Evolutionary conservation across 2,797 vertebrate genomes (phyloP).

Genomic region (Argentina silus): DNA sequence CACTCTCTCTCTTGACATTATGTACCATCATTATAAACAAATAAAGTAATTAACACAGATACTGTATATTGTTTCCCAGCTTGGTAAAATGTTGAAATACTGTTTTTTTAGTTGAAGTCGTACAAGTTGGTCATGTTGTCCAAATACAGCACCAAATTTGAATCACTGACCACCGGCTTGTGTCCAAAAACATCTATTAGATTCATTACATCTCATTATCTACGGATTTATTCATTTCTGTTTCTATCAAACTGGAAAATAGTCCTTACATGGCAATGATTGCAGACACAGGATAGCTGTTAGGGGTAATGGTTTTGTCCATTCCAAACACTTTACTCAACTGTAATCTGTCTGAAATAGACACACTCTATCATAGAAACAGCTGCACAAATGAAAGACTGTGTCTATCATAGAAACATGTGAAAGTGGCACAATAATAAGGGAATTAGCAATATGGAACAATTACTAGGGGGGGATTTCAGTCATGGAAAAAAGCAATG

Average conservation of each 20-base stretch:
- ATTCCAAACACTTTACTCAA: not conserved
- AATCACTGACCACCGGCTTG: too few species aligned
- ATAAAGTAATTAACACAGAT: not conserved
- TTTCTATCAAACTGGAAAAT: conserved; percentile 1
- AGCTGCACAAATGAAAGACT: not conserved
- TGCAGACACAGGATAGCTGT: too few species aligned
- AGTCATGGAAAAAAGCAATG: conserved; percentile 3
- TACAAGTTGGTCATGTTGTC: too few species aligned
- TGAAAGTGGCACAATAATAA: conserved; percentile 10
- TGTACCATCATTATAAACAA: not conserved
- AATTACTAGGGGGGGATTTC: conserved; percentile 5
- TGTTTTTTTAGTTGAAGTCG: conserved; percentile 19
- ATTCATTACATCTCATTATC: too few species aligned
- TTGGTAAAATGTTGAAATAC: conserved; percentile 2
- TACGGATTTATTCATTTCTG: not conserved
- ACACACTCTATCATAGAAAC: too few species aligned
- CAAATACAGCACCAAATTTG: too few species aligned
- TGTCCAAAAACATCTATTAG: too few species aligned
- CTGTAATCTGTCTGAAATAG: not conserved
- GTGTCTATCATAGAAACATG: not conserved
- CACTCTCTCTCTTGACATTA: not conserved
- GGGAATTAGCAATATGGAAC: conserved; percentile 21
- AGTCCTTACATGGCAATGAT: not conserved
- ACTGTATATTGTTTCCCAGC: not conserved
- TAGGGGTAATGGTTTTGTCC: not conserved